A percentile compares a stretch with the other conserved stretches of the same genome.
These are phyloP conservation scores for Periophthalmodon schlosseri DNA, from an alignment of 2,113 vertebrate species.

Conservation along the genomic window DNA sequence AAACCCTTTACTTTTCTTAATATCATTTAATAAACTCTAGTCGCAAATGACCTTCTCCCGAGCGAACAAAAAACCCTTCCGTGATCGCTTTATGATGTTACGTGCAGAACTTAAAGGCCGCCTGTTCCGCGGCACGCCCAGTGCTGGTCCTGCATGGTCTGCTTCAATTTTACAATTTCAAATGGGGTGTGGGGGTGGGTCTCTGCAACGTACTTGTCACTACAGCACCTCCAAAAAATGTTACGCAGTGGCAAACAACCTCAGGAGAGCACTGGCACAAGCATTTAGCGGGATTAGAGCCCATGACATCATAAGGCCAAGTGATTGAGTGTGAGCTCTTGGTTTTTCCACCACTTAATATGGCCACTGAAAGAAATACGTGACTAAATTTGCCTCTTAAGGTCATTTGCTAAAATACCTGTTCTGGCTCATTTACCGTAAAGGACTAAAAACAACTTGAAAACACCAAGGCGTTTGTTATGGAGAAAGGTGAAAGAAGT, in stretches of 20 bases:
- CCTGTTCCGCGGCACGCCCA: conserved; percentile 58
- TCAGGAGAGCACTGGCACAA: conserved; percentile 35
- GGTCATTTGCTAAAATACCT: conserved; percentile 20
- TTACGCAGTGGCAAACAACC: conserved; percentile 39
- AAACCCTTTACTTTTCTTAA: too few relatives aligned
- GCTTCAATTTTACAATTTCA: conserved; percentile 63
- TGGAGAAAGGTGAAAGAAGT: neutral
- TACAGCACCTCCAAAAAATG: conserved; percentile 46
- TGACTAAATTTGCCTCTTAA: conserved; percentile 41
- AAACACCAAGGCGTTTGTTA: conserved; percentile 2
- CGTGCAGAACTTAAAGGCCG: conserved; percentile 57
- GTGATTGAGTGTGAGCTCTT: conserved; percentile 66
- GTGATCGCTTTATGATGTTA: conserved; percentile 38
- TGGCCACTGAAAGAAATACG: conserved; percentile 43
- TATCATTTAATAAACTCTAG: neutral
- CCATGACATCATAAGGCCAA: conserved; percentile 56
- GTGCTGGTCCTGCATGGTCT: conserved; percentile 51
- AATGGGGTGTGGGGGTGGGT: conserved; percentile 26
- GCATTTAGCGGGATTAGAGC: conserved; percentile 30
- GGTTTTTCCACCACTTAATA: conserved; percentile 61
- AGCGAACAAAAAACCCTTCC: conserved; percentile 18
- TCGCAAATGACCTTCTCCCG: neutral
- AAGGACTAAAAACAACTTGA: neutral
- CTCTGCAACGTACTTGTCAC: conserved; percentile 58
- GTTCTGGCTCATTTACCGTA: neutral